Percentiles rank a stretch among this genome's conserved stretches.
Evolutionary conservation across 1,140 invertebrate genomes (phyloP).

Genomic region (Ceratoteleas bidentatus): DNA sequence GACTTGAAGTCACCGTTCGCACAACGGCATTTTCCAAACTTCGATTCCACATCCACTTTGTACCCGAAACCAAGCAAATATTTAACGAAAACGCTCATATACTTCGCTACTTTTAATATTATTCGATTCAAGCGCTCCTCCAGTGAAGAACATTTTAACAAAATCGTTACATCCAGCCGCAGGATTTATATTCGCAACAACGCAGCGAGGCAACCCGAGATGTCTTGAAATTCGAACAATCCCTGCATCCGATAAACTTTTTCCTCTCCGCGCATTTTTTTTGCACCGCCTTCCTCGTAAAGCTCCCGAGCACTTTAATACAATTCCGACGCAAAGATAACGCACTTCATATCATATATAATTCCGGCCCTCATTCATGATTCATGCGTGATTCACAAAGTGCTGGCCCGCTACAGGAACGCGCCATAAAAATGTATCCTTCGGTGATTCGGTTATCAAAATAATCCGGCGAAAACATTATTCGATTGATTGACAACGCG

Average conservation of each 20-base stretch:
- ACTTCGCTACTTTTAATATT: too few relatives aligned
- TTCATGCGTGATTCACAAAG: slow-evolving; percentile 25
- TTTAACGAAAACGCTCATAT: too few relatives aligned
- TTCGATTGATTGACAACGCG: slow-evolving; percentile 36
- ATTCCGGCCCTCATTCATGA: slow-evolving; percentile 23
- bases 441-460: slow-evolving; percentile 34
- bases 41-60: too few relatives aligned
- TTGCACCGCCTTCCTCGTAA: neutral
- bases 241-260: neutral
- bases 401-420: slow-evolving; percentile 4
- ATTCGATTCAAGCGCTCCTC: too few relatives aligned
- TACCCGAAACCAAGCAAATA: too few relatives aligned
- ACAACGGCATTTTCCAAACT: too few relatives aligned
- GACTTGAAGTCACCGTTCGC: too few relatives aligned
- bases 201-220: too few relatives aligned
- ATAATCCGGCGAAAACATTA: slow-evolving; percentile 47
- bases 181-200: too few relatives aligned
- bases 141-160: too few relatives aligned
- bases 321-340: slow-evolving; percentile 7
- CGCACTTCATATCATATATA: slow-evolving; percentile 19
- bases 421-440: slow-evolving; percentile 28
- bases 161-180: too few relatives aligned
- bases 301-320: neutral
- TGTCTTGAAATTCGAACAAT: neutral
- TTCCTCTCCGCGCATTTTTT: too few relatives aligned